Base-by-base conservation (phyloP, 2,888 invertebrate species). In the Octonoba sinensis region DNA sequence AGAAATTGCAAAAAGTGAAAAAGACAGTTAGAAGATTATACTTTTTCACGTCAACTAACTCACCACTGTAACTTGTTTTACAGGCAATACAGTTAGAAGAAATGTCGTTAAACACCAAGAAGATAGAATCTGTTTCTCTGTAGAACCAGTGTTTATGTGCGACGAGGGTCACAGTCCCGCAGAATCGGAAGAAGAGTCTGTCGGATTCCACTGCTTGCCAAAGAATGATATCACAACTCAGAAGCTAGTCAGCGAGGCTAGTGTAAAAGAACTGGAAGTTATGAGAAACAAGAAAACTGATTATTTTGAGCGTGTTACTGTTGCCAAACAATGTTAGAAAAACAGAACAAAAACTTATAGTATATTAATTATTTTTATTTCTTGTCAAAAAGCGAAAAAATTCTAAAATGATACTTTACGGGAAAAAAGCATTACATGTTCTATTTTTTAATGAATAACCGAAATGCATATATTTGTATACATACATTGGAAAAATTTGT, bases 141-240 rank as follows among this genome's bases (percentile, higher is more conserved):
- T 51, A 4, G 18, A 49, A 8, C 79, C 85, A 0, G 65, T 78
- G 0, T 59, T 75, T 0, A 51, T 54, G 6, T 85, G 85, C 27
- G 24, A 66, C 2, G 70, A 76, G 3, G 44, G 47, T 16, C 49
- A 12, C 0, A 4, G 11, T 2, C 72, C 57, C 0, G 16, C 36
- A 20, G 49, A 20, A 8, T 54, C 47, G 3, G 24, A 76, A 49
- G 2, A 13, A 16, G 44, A 76, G 15, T 36, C 36, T 0, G 47
- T 81, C 13, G 66, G 72, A 3, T 85, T 83, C 72, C 85, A 85
- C 46, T 85, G 85, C 74, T 60, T 85, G 49, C 83, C 82, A 1
- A 81, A 77, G 18, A 2, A 15, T 0, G 75, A 75, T 3, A n/a
- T 59, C 8, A 62, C 71, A 51, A 73, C 82, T 27, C 75, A 77